These are phyloP conservation scores for Orussus abietinus DNA, from an alignment of 1,140 invertebrate species.

Conservation along the genomic window DNA sequence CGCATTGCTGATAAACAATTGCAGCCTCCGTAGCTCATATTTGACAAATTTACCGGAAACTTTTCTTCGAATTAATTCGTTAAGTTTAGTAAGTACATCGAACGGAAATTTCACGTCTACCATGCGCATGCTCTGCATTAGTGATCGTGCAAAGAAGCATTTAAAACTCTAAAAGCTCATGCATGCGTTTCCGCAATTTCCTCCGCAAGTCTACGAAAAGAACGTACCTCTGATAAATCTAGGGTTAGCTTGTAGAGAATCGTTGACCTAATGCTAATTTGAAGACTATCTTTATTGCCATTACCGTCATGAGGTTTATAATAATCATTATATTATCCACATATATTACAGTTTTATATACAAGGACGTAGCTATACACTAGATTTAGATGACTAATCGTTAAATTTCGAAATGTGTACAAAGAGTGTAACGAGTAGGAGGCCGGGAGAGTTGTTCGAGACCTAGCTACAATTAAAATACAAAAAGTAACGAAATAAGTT, in stretches of 20 bases:
- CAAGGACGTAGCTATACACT: constrained; percentile 41
- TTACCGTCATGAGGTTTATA: constrained; percentile 41
- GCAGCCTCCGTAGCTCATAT: too few relatives aligned
- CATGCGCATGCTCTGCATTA: too few relatives aligned
- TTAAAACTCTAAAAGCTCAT: too few relatives aligned
- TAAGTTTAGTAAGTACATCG: too few relatives aligned
- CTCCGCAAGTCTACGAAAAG: too few relatives aligned
- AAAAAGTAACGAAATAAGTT: constrained; percentile 19
- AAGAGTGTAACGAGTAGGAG: constrained; percentile 11
- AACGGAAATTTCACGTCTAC: too few relatives aligned
- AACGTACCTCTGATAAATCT: constrained; percentile 1
- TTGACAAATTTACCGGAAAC: too few relatives aligned
- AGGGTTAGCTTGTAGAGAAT: constrained; percentile 10
- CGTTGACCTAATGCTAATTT: constrained; percentile 29
- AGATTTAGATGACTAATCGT: constrained; percentile 31
- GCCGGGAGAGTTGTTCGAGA: constrained; percentile 7
- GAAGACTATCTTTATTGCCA: constrained; percentile 45
- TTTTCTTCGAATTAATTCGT: too few relatives aligned
- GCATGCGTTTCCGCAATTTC: too few relatives aligned
- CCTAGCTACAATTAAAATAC: constrained; percentile 19
- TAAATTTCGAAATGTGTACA: constrained; percentile 20
- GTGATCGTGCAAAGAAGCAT: too few relatives aligned
- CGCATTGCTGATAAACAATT: too few relatives aligned
- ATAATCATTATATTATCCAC: constrained; percentile 44
- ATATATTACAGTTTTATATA: constrained; percentile 50